Base-by-base conservation (phyloP, 2,888 invertebrate species). In the Carpatolechia fugitivella region DNA sequence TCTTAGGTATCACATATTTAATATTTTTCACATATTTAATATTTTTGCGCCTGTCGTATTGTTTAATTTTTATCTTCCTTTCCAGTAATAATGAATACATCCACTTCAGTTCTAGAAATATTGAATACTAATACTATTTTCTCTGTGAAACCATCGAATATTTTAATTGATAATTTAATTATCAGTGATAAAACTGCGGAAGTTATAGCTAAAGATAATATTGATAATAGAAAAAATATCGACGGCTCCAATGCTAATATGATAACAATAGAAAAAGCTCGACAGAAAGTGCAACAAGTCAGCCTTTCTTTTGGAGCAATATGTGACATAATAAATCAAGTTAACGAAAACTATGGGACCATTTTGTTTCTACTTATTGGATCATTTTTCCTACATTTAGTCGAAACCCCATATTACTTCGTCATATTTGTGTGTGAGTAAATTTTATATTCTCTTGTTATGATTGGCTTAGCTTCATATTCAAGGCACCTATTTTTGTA, bases 391-490 rank as follows among this genome's bases (percentile, higher is more conserved):
- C 35, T 53, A 0, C 46, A 31, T 11, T 24, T 53, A 0, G 46
- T 46, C 4, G n/a, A 35, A 2, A 29, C 46, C 1, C 46, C 53
- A 20, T 53, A 53, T 29, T 53, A 46, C 36, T 46, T 46, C 1
- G 36, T 53, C 1, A 0, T 29, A 13, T 44, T 8, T 44, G 1
- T 41, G 18, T 31, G 52, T 52, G 33, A 31, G 52, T 44, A 10
- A 18, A 13, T 13, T n/a, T 18, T 18, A 18, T 40, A 14, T 16
- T 18, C 1, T 3, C 6, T 24, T 4, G 24, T 6, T 24, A 24
- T 24, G 24, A 4, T 24, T 24, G 24, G n/a, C n/a, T n/a, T n/a
- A n/a, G n/a, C n/a, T n/a, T n/a, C n/a, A n/a, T n/a, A n/a, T n/a
- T n/a, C n/a, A n/a, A n/a, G n/a, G n/a, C n/a, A n/a, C n/a, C n/a